Evolutionary conservation across 2,888 invertebrate species (phyloP).

Genomic region (Yponomeuta evonymella): DNA sequence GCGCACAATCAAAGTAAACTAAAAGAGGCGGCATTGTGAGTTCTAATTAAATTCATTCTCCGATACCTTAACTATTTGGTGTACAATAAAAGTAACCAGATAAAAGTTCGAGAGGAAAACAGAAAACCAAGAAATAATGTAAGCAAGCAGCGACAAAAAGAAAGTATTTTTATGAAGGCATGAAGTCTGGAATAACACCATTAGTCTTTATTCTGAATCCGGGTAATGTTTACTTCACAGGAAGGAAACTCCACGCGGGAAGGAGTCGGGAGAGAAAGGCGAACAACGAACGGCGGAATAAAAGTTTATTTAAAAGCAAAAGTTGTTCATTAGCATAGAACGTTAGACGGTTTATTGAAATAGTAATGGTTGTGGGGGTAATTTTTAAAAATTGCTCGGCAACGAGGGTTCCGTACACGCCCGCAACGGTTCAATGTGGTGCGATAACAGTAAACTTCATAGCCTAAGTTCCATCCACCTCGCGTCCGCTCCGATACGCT

Average conservation of each 20-base stretch:
- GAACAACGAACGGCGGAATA: background rate
- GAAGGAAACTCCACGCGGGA: background rate
- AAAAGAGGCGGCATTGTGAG: background rate
- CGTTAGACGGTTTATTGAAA: conserved; percentile 69
- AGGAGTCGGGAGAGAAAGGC: background rate
- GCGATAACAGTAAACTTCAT: conserved; percentile 72
- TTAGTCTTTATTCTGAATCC: conserved; percentile 1
- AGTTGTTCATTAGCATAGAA: conserved; percentile 59
- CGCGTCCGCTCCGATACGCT: conserved; percentile 29
- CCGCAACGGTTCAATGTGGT: conserved; percentile 60
- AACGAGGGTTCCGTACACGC: conserved; percentile 54
- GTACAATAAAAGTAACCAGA: background rate
- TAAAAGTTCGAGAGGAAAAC: background rate
- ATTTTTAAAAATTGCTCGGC: conserved; percentile 66
- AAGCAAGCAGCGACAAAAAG: conserved; percentile 29
- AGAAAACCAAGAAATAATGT: conserved; percentile 27
- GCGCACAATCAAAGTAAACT: background rate
- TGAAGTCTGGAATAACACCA: background rate
- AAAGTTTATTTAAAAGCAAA: conserved; percentile 45
- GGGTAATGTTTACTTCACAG: background rate
- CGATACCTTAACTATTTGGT: background rate
- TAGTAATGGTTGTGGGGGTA: conserved; percentile 60
- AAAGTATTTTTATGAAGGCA: background rate
- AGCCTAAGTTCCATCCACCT: conserved; percentile 59
- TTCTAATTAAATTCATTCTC: conserved; percentile 1